A percentile compares a stretch with the other conserved stretches of the same genome.
phyloP scores from a whole-genome alignment of 2,113 vertebrate genomes.

The Microcebus lehilahytsara region DNA sequence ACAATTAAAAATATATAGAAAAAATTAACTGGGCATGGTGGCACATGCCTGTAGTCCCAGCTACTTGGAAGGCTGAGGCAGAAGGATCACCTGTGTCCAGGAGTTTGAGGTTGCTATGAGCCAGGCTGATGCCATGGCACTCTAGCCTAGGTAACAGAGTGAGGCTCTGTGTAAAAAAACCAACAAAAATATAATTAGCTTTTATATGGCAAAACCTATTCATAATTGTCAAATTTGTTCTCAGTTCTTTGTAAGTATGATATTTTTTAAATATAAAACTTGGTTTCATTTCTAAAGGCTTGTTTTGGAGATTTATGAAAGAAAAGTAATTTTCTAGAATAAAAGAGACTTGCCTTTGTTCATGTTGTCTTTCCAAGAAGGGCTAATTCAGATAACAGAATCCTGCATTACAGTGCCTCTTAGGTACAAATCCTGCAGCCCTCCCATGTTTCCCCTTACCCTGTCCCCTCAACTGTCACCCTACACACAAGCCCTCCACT shows the following conservation, averaged over 20 bases:
- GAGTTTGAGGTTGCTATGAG: no score
- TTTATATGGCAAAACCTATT: not conserved
- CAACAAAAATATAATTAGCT: conserved; percentile 19
- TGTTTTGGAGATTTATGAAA: not conserved
- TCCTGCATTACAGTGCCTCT: not conserved
- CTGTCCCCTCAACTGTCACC: not conserved
- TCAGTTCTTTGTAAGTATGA: not conserved
- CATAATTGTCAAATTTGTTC: not conserved
- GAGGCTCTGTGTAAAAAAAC: no score
- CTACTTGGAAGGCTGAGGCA: no score
- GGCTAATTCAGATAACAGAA: not conserved
- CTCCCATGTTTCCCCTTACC: not conserved
- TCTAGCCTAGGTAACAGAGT: no score
- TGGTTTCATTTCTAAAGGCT: not conserved
- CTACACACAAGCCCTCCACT: not conserved
- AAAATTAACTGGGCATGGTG: no score
- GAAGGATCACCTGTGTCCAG: no score
- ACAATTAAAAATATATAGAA: no score
- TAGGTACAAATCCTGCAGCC: not conserved
- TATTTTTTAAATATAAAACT: not conserved
- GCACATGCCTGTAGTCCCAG: no score
- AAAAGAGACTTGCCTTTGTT: not conserved
- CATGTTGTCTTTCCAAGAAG: not conserved
- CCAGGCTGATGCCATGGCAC: no score
- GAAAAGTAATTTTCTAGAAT: not conserved